A percentile compares a stretch with the other conserved stretches of the same genome.
Conservation (phyloP, 2,797 vertebrate genomes). For the Scarus forsteni region DNA sequence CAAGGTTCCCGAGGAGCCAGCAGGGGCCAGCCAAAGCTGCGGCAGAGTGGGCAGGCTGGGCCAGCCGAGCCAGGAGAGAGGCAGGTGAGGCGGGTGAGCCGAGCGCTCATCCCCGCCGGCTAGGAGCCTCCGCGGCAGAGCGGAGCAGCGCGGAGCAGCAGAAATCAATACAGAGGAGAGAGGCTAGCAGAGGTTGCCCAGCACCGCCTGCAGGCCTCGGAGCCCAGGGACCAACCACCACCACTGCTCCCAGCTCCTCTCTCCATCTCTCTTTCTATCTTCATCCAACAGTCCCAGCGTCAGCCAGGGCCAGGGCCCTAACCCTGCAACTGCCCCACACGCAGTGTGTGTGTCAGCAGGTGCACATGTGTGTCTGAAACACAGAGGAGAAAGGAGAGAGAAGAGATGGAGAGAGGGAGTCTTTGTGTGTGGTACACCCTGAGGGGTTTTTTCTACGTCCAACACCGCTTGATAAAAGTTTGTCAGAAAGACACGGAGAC, state of each 20-base stretch:
- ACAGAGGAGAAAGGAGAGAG: constrained; percentile 46
- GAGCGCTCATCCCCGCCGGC: constrained; percentile 84
- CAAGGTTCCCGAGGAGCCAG: constrained; percentile 77
- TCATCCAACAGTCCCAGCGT: constrained; percentile 77
- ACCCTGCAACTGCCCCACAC: constrained; percentile 75
- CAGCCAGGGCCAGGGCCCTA: constrained; percentile 77
- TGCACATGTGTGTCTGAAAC: constrained; percentile 54
- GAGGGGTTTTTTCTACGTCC: constrained; percentile 75
- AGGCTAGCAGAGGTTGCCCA: constrained; percentile 87
- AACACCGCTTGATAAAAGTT: constrained; percentile 84
- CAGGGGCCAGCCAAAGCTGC: constrained; percentile 82
- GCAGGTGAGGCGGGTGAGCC: constrained; percentile 84
- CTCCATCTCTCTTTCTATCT: constrained; percentile 77
- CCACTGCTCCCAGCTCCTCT: constrained; percentile 75
- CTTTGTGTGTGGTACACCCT: constrained; percentile 84
- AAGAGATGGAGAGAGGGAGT: constrained; percentile 53
- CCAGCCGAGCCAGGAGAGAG: constrained; percentile 80
- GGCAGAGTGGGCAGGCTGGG: constrained; percentile 85
- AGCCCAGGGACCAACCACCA: constrained; percentile 82
- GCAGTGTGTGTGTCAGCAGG: constrained; percentile 62
- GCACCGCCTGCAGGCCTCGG: constrained; percentile 81
- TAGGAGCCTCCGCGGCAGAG: constrained; percentile 79
- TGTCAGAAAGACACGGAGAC: constrained; percentile 75
- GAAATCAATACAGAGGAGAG: constrained; percentile 88
- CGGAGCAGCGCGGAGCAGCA: constrained; percentile 77